phyloP scores from a whole-genome alignment of 2,888 invertebrate species.

The Euzetes globulus region DNA sequence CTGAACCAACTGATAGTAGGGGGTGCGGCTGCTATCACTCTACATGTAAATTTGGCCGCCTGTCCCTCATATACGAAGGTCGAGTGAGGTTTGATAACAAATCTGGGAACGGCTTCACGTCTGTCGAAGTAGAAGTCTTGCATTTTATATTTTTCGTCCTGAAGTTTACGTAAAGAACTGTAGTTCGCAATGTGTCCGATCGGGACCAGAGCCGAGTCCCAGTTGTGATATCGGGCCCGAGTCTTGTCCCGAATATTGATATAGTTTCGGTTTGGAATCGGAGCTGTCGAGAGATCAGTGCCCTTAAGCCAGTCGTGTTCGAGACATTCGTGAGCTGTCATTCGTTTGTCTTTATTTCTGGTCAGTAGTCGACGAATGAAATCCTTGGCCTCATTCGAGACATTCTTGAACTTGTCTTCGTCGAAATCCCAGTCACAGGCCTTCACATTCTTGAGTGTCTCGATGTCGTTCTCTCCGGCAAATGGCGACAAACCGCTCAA shows the following conservation, averaged over 20 bases:
- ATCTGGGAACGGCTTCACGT: conserved; percentile 93
- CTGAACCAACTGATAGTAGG: conserved; percentile 93
- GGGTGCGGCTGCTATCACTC: conserved; percentile 78
- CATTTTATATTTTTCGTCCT: conserved; percentile 93
- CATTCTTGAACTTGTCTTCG: conserved; percentile 61
- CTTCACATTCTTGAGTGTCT: conserved; percentile 95
- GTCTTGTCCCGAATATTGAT: conserved; percentile 78
- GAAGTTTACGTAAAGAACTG: conserved; percentile 86
- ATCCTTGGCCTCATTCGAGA: conserved; percentile 95
- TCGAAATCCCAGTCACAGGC: conserved; percentile 99
- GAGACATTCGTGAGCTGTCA: conserved; percentile 96
- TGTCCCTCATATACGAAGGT: conserved; percentile 96
- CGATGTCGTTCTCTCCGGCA: conserved; percentile 96
- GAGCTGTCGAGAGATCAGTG: conserved; percentile 55
- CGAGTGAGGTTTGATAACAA: conserved; percentile 91
- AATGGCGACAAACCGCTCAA: conserved; percentile 97
- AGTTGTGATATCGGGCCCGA: conserved; percentile 58
- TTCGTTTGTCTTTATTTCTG: conserved; percentile 90
- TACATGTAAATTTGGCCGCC: conserved; percentile 92
- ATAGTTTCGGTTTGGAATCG: conserved; percentile 75
- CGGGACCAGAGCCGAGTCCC: conserved; percentile 77
- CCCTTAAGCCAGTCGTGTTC: conserved; percentile 83
- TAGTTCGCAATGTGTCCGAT: conserved; percentile 96
- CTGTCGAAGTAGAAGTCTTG: conserved; percentile 94
- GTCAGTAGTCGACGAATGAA: conserved; percentile 87